Percentiles rank a stretch among this genome's conserved stretches.
Evolutionary conservation across 2,797 vertebrate species (phyloP).

Genomic region (Cynodonichthys magdalenae): DNA sequence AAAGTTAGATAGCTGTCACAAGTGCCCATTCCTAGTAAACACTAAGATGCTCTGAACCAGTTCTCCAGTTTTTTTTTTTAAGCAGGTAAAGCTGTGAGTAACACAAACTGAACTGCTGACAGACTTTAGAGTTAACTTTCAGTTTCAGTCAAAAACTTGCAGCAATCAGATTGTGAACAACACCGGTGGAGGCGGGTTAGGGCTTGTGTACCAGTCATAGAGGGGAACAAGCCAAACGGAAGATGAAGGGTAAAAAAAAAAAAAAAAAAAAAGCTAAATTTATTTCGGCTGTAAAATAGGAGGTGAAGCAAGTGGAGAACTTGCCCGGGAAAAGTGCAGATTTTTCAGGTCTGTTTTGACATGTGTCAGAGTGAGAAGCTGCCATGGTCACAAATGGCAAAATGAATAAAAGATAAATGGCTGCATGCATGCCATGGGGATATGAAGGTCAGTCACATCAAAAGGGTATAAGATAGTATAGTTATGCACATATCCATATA

Average conservation of each 20-base stretch:
- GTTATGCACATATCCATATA: background rate
- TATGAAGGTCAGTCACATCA: conserved; percentile 74
- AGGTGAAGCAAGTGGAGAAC: conserved; percentile 19
- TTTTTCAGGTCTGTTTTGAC: conserved; percentile 64
- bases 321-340: conserved; percentile 8
- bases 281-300: conserved; percentile 15
- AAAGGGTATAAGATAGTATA: conserved; percentile 28
- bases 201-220: conserved; percentile 5
- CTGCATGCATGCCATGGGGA: conserved; percentile 61
- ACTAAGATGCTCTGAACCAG: conserved; percentile 30
- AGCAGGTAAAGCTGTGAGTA: conserved; percentile 23
- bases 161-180: conserved; percentile 40
- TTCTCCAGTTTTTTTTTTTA: conserved; percentile 26
- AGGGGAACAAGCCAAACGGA: conserved; percentile 21
- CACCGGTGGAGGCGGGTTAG: conserved; percentile 8
- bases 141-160: conserved; percentile 25
- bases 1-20: too few relatives aligned
- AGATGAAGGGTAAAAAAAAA: conserved; percentile 6
- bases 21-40: conserved; percentile 15
- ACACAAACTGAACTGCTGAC: conserved; percentile 33
- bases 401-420: conserved; percentile 83
- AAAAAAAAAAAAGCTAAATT: too few relatives aligned
- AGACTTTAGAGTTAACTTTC: conserved; percentile 41
- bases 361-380: conserved; percentile 52
- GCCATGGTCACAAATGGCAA: conserved; percentile 73